These are phyloP conservation scores for Pyrocoelia pectoralis DNA, from an alignment of 2,888 invertebrate species.

Conservation along the genomic window DNA sequence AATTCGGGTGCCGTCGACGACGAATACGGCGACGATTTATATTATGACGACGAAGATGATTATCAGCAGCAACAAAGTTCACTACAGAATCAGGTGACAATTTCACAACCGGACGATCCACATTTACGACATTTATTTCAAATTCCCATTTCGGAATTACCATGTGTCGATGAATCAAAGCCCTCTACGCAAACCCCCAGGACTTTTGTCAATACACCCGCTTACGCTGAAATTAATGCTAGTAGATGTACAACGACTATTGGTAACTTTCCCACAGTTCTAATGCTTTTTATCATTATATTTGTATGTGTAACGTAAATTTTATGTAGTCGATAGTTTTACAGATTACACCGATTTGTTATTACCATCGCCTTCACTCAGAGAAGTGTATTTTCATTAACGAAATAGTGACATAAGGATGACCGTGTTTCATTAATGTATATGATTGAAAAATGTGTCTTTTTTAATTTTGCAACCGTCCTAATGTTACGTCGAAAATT, in stretches of 20 bases:
- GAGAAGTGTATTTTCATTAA: constrained; percentile 16
- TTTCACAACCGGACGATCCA: constrained; percentile 44
- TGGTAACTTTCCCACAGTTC: constrained; percentile 15
- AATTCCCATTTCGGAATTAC: constrained; percentile 52
- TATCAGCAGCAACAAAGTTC: constrained; percentile 47
- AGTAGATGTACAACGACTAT: constrained; percentile 27
- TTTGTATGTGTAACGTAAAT: constrained; percentile 31
- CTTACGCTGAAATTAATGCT: constrained; percentile 47
- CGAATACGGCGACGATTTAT: constrained; percentile 39
- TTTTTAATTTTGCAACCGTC: constrained; percentile 29
- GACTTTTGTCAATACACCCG: constrained; percentile 48
- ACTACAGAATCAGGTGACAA: constrained; percentile 39
- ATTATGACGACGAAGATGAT: constrained; percentile 44
- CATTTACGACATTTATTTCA: constrained; percentile 48
- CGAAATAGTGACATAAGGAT: background rate
- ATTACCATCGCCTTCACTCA: constrained; percentile 16
- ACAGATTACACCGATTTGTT: constrained; percentile 21
- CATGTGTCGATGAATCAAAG: constrained; percentile 56
- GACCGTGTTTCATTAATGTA: constrained; percentile 9
- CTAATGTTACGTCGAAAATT: constrained; percentile 25
- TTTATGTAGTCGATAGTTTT: constrained; percentile 18
- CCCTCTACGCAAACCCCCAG: constrained; percentile 51
- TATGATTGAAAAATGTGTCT: constrained; percentile 9
- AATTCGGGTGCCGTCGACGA: constrained; percentile 32
- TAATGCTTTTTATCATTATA: constrained; percentile 15